phyloP scores from a whole-genome alignment of 2,113 vertebrate species.

The Salvelinus alpinus region DNA sequence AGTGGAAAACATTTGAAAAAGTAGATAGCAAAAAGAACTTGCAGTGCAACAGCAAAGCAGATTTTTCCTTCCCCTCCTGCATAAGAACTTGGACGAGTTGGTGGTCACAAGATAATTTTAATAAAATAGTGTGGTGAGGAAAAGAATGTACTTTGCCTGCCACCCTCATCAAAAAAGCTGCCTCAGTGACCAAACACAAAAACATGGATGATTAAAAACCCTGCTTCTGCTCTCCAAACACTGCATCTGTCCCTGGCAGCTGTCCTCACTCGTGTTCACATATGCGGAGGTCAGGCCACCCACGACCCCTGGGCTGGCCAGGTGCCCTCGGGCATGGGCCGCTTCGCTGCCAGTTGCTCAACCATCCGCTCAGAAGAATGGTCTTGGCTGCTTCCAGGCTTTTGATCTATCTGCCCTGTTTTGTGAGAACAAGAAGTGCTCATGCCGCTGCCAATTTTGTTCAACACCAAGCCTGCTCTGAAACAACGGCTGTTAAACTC shows the following conservation, averaged over 20 bases:
- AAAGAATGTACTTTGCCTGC: slow-evolving; percentile 14
- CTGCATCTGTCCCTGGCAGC: slow-evolving; percentile 64
- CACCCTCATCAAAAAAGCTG: slow-evolving; percentile 18
- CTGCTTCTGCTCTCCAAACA: slow-evolving; percentile 46
- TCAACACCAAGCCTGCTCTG: slow-evolving; percentile 2
- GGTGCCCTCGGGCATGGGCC: slow-evolving; percentile 32
- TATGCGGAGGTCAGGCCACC: slow-evolving; percentile 51
- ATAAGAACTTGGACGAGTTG: slow-evolving; percentile 18
- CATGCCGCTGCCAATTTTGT: background rate
- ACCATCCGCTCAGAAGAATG: slow-evolving; percentile 27
- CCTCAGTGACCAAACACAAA: slow-evolving; percentile 32
- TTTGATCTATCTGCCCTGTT: slow-evolving; percentile 44
- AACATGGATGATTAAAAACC: slow-evolving; percentile 44
- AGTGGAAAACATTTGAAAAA: background rate
- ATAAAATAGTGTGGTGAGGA: slow-evolving; percentile 43
- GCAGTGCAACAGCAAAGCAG: background rate
- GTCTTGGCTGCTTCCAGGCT: slow-evolving; percentile 17
- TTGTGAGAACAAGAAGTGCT: background rate
- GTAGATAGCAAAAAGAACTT: background rate
- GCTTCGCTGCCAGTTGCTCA: slow-evolving; percentile 9
- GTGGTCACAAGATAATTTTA: slow-evolving; percentile 19
- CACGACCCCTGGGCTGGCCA: slow-evolving; percentile 44
- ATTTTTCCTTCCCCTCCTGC: background rate
- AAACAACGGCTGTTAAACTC: slow-evolving; percentile 1
- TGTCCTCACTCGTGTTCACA: slow-evolving; percentile 54